phyloP scores from a whole-genome alignment of 2,797 vertebrate genomes.

The Nyctibius grandis region DNA sequence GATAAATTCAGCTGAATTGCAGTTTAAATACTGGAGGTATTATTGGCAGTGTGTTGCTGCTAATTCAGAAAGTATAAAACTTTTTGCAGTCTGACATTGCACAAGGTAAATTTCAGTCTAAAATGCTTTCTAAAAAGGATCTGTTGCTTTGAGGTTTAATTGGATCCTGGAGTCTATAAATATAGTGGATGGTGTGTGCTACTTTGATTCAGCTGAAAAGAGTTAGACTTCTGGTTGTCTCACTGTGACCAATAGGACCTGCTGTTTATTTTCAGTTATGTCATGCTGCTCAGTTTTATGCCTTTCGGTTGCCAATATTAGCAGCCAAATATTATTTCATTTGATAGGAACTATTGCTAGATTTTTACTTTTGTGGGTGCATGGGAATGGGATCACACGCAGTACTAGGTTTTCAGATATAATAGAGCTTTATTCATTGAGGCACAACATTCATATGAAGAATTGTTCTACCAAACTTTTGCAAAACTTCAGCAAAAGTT shows the following conservation, averaged over 20 bases:
- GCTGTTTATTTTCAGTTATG: neutral
- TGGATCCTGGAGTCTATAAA: neutral
- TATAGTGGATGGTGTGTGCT: neutral
- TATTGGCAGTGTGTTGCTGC: neutral
- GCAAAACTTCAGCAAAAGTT: conserved; percentile 20
- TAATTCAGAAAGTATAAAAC: neutral
- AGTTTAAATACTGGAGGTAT: neutral
- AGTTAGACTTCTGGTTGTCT: neutral
- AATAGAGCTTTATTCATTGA: neutral
- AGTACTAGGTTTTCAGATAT: neutral
- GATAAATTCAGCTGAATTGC: neutral
- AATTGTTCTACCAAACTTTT: neutral
- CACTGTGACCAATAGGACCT: neutral
- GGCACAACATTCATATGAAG: neutral
- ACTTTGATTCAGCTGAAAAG: neutral
- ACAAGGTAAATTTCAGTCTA: neutral
- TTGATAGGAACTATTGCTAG: neutral
- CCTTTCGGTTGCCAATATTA: neutral
- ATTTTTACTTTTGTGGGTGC: neutral
- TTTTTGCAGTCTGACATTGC: neutral
- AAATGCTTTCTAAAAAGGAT: neutral
- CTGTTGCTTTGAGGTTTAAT: neutral
- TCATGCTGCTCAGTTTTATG: neutral
- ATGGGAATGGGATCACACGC: neutral
- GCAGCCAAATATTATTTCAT: neutral